A percentile compares a stretch with the other conserved stretches of the same genome.
These are phyloP conservation scores for Aptenodytes patagonicus DNA, from an alignment of 2,113 vertebrate genomes.

Conservation along the genomic window DNA sequence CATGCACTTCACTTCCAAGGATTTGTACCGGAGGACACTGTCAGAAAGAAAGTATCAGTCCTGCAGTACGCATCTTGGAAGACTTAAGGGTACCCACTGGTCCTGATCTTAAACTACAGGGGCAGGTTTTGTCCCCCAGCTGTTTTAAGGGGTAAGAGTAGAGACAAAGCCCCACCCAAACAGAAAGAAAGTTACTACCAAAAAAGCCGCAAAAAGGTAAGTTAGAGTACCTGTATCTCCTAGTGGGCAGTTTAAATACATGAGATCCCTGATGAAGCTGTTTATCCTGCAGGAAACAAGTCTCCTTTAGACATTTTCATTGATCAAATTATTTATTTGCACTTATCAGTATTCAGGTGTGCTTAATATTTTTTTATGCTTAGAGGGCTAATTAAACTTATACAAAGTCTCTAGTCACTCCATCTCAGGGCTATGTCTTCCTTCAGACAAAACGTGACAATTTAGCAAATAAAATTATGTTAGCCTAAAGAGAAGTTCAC, in stretches of 20 bases:
- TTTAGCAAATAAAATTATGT: neutral
- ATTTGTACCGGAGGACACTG: neutral
- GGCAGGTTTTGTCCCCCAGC: neutral
- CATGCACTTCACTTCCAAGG: neutral
- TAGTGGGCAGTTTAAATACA: neutral
- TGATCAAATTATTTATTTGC: conserved; percentile 20
- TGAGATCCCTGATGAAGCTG: neutral
- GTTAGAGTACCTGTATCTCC: neutral
- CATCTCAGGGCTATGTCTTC: neutral
- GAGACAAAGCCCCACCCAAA: neutral
- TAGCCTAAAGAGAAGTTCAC: neutral
- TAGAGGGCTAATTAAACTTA: conserved; percentile 28
- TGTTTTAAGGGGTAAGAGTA: neutral
- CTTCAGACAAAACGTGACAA: neutral
- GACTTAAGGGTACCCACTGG: neutral
- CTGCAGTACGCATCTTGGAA: neutral
- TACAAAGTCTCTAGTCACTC: neutral
- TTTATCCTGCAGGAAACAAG: neutral
- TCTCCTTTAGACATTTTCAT: neutral
- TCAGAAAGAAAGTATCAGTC: neutral
- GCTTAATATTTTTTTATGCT: neutral
- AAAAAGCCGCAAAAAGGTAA: neutral
- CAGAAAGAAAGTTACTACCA: neutral
- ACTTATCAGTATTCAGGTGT: conserved; percentile 5
- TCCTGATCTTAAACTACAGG: neutral